Evolutionary conservation across 30 jellyfish, hydroid and myxozoan genomes (phyloP).

Genomic region (Turritopsis dohrnii): DNA sequence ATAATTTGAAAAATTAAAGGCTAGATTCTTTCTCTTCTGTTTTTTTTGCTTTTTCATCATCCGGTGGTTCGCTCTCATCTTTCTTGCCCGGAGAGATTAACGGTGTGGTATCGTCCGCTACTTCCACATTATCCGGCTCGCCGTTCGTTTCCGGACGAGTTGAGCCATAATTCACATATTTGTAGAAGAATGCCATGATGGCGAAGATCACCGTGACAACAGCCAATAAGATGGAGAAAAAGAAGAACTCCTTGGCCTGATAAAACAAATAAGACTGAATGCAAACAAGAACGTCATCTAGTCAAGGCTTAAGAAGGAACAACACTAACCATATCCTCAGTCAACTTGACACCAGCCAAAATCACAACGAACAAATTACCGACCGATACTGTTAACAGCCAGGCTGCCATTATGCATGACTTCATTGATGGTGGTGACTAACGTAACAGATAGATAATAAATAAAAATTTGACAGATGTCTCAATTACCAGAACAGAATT

Average conservation of each 20-base stretch:
- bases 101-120: conserved; percentile 5
- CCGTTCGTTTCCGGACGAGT: conserved; percentile 45
- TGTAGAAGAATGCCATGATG: conserved; percentile 90
- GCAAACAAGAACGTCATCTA: too few relatives aligned
- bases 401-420: conserved; percentile 99
- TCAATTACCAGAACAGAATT: neutral
- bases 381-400: conserved; percentile 97
- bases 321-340: conserved; percentile 92
- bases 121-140: conserved; percentile 15
- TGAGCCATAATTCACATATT: conserved; percentile 88
- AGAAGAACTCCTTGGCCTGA: conserved; percentile 95
- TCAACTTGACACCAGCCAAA: conserved; percentile 82
- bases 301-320: too few relatives aligned
- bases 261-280: neutral
- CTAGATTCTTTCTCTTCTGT: neutral
- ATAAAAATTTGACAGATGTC: neutral
- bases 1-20: neutral
- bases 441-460: neutral
- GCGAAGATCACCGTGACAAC: conserved; percentile 82
- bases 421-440: conserved; percentile 99
- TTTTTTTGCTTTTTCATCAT: neutral
- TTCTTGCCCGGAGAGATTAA: neutral
- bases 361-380: conserved; percentile 97
- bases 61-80: conserved; percentile 21
- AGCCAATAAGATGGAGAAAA: conserved; percentile 88